Conservation (phyloP, 1,140 invertebrate genomes). For the Portunus trituberculatus region DNA sequence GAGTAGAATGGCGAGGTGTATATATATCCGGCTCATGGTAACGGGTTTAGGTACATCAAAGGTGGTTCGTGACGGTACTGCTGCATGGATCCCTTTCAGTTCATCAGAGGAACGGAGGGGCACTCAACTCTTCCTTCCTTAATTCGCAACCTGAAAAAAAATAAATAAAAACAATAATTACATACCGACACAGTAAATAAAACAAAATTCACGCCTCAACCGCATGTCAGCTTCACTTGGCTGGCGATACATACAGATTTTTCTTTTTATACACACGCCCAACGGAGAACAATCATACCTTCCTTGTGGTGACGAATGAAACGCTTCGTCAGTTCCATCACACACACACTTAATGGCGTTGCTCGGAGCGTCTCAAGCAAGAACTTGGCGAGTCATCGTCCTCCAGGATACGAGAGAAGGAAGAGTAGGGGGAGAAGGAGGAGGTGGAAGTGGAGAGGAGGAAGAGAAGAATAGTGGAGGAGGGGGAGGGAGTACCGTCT, state of each 20-base stretch:
- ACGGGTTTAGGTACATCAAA: constrained; percentile 2
- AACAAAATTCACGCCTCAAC: no score
- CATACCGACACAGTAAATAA: background rate
- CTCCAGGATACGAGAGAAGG: background rate
- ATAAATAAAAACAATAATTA: background rate
- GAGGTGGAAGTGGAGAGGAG: background rate
- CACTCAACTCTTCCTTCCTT: background rate
- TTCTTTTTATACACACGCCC: no score
- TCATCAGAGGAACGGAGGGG: background rate
- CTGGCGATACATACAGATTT: no score
- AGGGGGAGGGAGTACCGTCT: background rate
- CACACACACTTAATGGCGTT: background rate
- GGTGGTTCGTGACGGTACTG: background rate
- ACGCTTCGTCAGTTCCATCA: no score
- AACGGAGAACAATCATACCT: no score
- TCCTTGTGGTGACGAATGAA: no score
- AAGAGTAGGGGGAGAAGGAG: background rate
- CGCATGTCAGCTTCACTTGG: no score
- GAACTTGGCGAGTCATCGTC: background rate
- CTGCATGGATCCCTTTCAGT: background rate
- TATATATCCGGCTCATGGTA: constrained; percentile 22
- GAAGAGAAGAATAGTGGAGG: background rate
- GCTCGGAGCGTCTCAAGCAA: background rate
- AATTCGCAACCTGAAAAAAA: background rate
- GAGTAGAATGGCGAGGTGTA: background rate